Conservation (phyloP, 1,140 invertebrate species). For the Asbolus verrucosus region DNA sequence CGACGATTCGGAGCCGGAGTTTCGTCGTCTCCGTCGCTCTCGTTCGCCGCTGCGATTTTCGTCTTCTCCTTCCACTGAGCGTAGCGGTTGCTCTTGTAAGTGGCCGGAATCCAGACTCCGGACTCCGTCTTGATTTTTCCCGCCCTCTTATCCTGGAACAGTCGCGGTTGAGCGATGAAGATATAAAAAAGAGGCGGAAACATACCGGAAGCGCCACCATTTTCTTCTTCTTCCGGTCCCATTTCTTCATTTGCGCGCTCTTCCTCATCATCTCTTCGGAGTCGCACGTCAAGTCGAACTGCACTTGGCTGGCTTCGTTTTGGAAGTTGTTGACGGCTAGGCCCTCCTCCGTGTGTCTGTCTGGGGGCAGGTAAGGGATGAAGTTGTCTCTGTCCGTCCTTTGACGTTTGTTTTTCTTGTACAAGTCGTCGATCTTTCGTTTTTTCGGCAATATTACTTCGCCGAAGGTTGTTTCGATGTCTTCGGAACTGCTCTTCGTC, state of each 20-base stretch:
- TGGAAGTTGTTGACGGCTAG: conserved; percentile 77
- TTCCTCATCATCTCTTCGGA: conserved; percentile 72
- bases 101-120: conserved; percentile 92
- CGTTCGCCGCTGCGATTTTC: conserved; percentile 74
- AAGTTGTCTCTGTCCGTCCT: conserved; percentile 83
- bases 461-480: conserved; percentile 62
- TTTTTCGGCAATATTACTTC: conserved; percentile 72
- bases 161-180: too few relatives aligned
- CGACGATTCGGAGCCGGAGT: not conserved
- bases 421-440: conserved; percentile 70
- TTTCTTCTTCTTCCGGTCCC: conserved; percentile 89
- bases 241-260: conserved; percentile 72
- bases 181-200: conserved; percentile 54
- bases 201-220: conserved; percentile 74
- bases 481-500: conserved; percentile 57
- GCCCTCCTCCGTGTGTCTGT: conserved; percentile 90
- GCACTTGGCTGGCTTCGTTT: conserved; percentile 73
- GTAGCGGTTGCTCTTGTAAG: conserved; percentile 93
- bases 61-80: conserved; percentile 88
- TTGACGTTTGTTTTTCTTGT: conserved; percentile 69
- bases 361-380: conserved; percentile 86
- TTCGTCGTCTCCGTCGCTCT: conserved; percentile 71
- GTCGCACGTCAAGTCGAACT: conserved; percentile 81
- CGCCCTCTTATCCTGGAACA: conserved; percentile 72
- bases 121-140: conserved; percentile 95